phyloP scores from a whole-genome alignment of 92 coral and sea anemone genomes.

The Blastomussa wellsi region DNA sequence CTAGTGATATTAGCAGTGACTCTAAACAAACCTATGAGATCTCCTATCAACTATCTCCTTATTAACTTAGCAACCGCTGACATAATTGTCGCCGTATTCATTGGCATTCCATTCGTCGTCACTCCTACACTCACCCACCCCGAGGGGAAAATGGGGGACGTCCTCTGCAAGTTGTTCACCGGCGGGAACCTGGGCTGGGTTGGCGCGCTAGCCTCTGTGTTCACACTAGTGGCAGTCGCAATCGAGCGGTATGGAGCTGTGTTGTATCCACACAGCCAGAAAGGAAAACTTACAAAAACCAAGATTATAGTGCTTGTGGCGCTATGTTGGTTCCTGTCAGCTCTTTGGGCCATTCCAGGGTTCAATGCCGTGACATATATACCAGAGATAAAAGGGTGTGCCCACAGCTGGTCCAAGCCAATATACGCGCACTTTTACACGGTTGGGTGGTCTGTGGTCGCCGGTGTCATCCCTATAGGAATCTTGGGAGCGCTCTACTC shows the following conservation, averaged over 20 bases:
- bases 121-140: constrained; percentile 35
- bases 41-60: constrained; percentile 47
- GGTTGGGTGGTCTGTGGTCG: constrained; percentile 63
- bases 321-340: constrained; percentile 52
- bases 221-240: constrained; percentile 57
- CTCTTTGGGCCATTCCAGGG: constrained; percentile 53
- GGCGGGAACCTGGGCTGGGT: constrained; percentile 50
- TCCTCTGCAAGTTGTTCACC: constrained; percentile 55
- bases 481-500: constrained; percentile 58
- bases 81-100: constrained; percentile 49
- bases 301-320: constrained; percentile 44
- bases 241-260: constrained; percentile 64
- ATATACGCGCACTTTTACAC: constrained; percentile 48
- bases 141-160: constrained; percentile 29
- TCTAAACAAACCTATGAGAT: constrained; percentile 46
- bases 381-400: constrained; percentile 29
- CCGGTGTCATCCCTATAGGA: constrained; percentile 63
- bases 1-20: constrained; percentile 49
- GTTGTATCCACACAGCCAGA: constrained; percentile 51
- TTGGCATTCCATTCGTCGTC: constrained; percentile 47
- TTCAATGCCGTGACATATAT: constrained; percentile 38
- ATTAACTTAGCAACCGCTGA: constrained; percentile 61
- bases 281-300: constrained; percentile 52
- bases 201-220: constrained; percentile 56
- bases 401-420: constrained; percentile 59